Evolutionary conservation across 1,140 invertebrate genomes (phyloP).

Genomic region (Lasioglossum baleicum): DNA sequence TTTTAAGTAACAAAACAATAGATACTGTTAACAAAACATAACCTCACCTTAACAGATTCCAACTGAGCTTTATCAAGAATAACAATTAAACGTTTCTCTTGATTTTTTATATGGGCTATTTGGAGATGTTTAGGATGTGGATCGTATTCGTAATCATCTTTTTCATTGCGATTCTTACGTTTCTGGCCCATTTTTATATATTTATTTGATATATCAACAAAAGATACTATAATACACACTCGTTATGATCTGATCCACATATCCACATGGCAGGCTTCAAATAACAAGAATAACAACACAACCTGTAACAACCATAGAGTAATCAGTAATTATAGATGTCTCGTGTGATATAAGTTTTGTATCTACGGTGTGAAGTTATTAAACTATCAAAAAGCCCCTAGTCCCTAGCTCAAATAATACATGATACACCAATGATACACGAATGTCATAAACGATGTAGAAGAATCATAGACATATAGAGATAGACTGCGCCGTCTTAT

Average conservation of each 20-base stretch:
- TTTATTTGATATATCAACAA: background rate
- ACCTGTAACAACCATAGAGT: no score
- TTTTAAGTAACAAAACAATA: background rate
- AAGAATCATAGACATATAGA: no score
- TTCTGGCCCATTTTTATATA: slow-evolving; percentile 83
- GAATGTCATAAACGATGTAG: no score
- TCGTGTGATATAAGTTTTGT: no score
- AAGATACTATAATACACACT: background rate
- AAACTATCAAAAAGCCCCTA: no score
- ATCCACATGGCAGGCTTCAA: background rate
- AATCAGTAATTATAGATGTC: no score
- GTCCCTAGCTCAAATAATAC: no score
- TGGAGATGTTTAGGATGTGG: slow-evolving; percentile 85
- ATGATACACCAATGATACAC: no score
- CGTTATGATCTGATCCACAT: background rate
- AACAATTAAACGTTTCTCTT: slow-evolving; percentile 95
- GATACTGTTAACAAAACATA: slow-evolving; percentile 48
- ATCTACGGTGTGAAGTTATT: no score
- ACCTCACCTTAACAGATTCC: slow-evolving; percentile 95
- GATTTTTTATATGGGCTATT: slow-evolving; percentile 86
- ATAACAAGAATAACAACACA: no score
- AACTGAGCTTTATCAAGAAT: slow-evolving; percentile 96
- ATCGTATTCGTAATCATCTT: slow-evolving; percentile 85
- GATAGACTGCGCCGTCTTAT: no score
- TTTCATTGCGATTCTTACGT: slow-evolving; percentile 80